A percentile compares a stretch with the other conserved stretches of the same genome.
phyloP scores from a whole-genome alignment of 1,140 invertebrate genomes.

The Fopius arisanus region DNA sequence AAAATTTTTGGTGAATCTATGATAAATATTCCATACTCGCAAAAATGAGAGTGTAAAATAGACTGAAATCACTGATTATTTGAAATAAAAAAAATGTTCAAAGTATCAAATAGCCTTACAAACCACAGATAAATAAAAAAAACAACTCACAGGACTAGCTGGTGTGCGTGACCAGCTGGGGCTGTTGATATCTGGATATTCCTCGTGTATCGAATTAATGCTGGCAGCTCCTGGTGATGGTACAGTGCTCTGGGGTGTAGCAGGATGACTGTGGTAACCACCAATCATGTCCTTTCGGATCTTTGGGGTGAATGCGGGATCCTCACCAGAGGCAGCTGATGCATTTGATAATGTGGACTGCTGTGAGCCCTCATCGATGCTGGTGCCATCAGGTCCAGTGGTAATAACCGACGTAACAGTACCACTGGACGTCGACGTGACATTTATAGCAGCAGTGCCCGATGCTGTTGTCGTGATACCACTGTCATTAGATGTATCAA shows the following conservation, averaged over 20 bases:
- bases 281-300: slow-evolving; percentile 72
- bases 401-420: slow-evolving; percentile 86
- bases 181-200: slow-evolving; percentile 87
- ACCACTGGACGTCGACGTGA: slow-evolving; percentile 64
- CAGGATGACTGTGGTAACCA: slow-evolving; percentile 72
- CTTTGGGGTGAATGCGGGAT: slow-evolving; percentile 81
- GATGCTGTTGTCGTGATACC: slow-evolving; percentile 68
- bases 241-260: slow-evolving; percentile 76
- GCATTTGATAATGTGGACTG: slow-evolving; percentile 91
- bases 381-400: slow-evolving; percentile 85
- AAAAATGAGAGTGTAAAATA: not conserved
- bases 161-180: slow-evolving; percentile 88
- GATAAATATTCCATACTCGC: no score
- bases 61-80: not conserved
- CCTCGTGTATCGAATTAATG: slow-evolving; percentile 87
- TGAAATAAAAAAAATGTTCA: slow-evolving; percentile 10
- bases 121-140: not conserved
- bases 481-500: slow-evolving; percentile 67
- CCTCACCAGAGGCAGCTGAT: slow-evolving; percentile 80
- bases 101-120: no score
- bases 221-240: slow-evolving; percentile 83
- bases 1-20: no score
- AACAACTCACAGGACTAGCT: slow-evolving; percentile 79
- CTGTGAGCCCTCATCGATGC: slow-evolving; percentile 88
- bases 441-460: slow-evolving; percentile 58